Evolutionary conservation across 2,888 invertebrate species (phyloP).

Genomic region (Dryococelus australis): DNA sequence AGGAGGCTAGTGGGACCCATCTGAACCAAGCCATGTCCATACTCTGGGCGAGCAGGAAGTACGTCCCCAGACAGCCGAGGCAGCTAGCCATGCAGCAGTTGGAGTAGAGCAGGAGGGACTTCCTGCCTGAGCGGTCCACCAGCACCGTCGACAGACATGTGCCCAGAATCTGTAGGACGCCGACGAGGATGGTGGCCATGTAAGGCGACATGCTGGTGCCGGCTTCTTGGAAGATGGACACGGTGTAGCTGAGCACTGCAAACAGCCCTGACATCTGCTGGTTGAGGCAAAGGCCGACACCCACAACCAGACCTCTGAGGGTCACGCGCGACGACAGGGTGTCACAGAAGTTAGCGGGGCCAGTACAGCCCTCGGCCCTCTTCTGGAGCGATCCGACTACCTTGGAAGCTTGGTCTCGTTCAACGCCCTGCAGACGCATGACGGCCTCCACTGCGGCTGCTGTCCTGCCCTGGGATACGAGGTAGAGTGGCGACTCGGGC

Average conservation of each 20-base stretch:
- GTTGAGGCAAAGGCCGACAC: conserved; percentile 55
- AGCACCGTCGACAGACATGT: conserved; percentile 51
- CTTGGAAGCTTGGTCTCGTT: conserved; percentile 52
- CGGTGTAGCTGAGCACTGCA: conserved; percentile 56
- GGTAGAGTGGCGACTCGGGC: conserved; percentile 69
- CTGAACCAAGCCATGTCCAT: conserved; percentile 31
- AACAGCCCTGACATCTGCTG: conserved; percentile 61
- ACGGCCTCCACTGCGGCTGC: conserved; percentile 59
- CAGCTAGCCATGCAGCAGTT: conserved; percentile 54
- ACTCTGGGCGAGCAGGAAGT: conserved; percentile 49
- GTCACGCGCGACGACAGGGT: conserved; percentile 21
- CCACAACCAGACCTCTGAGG: conserved; percentile 54
- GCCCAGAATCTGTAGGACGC: conserved; percentile 55
- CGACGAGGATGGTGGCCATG: conserved; percentile 58
- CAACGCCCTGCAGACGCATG: conserved; percentile 50
- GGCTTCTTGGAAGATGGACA: conserved; percentile 53
- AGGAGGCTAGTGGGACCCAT: conserved; percentile 34
- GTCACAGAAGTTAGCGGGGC: conserved; percentile 43
- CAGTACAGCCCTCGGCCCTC: conserved; percentile 52
- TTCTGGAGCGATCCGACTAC: conserved; percentile 52
- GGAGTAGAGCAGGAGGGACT: conserved; percentile 58
- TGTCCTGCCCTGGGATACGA: conserved; percentile 58
- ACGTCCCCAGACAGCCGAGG: conserved; percentile 53
- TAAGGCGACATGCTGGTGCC: conserved; percentile 52
- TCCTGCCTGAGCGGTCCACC: conserved; percentile 59